Conservation (phyloP, 2,113 vertebrate genomes). For the Amia ocellicauda region DNA sequence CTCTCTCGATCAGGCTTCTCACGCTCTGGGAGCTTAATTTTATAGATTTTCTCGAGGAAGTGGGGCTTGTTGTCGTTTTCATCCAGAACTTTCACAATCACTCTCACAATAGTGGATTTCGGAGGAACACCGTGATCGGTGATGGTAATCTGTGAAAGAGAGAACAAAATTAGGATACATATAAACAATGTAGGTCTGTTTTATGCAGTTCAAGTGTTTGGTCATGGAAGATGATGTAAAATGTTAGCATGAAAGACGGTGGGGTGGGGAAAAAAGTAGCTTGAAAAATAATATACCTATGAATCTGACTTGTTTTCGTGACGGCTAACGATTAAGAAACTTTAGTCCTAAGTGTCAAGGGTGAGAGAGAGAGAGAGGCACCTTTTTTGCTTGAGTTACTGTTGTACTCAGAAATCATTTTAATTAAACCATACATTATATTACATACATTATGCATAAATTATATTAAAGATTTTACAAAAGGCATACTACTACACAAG, state of each 20-base stretch:
- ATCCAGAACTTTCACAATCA: conserved; percentile 90
- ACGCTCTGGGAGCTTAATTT: conserved; percentile 87
- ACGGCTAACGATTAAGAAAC: conserved; percentile 9
- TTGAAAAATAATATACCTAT: no score
- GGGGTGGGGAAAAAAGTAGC: no score
- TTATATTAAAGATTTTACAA: not conserved
- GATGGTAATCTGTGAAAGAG: conserved; percentile 74
- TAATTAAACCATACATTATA: not conserved
- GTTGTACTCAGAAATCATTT: no score
- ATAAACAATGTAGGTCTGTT: no score
- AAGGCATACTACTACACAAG: no score
- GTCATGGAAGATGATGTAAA: no score
- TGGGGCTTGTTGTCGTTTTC: conserved; percentile 94
- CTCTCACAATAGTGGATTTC: conserved; percentile 78
- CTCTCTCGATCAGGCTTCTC: conserved; percentile 78
- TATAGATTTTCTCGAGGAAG: conserved; percentile 96
- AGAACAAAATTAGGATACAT: not conserved
- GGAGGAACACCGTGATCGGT: conserved; percentile 79
- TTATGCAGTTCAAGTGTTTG: no score
- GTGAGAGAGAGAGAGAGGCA: no score
- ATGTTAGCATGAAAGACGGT: no score
- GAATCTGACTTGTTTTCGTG: no score
- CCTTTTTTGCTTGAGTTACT: no score
- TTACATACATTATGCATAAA: not conserved
- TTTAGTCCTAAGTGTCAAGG: no score